phyloP scores from a whole-genome alignment of 2,888 invertebrate species.

The Cosmopolites sordidus region DNA sequence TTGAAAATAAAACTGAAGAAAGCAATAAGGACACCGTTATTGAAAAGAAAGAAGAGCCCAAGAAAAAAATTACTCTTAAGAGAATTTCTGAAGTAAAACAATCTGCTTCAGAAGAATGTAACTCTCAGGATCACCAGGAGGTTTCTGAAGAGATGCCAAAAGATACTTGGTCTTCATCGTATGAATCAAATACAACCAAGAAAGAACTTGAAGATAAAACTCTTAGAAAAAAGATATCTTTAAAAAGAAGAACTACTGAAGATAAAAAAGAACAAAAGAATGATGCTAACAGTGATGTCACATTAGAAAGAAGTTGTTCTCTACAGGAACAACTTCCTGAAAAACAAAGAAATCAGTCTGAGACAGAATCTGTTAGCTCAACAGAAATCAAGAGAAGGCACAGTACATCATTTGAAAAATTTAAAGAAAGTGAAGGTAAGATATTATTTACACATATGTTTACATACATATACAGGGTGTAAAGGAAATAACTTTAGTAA shows the following conservation, averaged over 20 bases:
- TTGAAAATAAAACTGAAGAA: constrained; percentile 6
- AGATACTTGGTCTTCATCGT: constrained; percentile 17
- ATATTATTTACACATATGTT: background rate
- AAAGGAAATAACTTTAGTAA: too few relatives aligned
- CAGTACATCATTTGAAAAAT: constrained; percentile 22
- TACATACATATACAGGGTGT: too few relatives aligned
- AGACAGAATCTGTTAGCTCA: constrained; percentile 2
- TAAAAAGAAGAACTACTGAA: constrained; percentile 17
- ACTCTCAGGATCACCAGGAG: background rate
- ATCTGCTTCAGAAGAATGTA: background rate
- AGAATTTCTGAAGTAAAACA: constrained; percentile 14
- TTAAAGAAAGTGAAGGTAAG: constrained; percentile 29
- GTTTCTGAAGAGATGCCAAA: background rate
- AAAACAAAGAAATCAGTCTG: constrained; percentile 1
- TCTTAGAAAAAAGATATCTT: constrained; percentile 17
- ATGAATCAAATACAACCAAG: constrained; percentile 17
- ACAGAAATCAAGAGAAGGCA: constrained; percentile 13
- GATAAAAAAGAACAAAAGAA: constrained; percentile 14
- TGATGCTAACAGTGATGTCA: constrained; percentile 3
- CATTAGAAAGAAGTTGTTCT: constrained; percentile 14
- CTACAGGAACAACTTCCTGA: constrained; percentile 3
- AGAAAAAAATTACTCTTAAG: constrained; percentile 30
- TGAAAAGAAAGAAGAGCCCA: constrained; percentile 8
- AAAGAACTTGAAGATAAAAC: constrained; percentile 6
- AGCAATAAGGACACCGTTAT: background rate